These are phyloP conservation scores for Borostomias antarcticus DNA, from an alignment of 2,797 vertebrate genomes.

Conservation along the genomic window DNA sequence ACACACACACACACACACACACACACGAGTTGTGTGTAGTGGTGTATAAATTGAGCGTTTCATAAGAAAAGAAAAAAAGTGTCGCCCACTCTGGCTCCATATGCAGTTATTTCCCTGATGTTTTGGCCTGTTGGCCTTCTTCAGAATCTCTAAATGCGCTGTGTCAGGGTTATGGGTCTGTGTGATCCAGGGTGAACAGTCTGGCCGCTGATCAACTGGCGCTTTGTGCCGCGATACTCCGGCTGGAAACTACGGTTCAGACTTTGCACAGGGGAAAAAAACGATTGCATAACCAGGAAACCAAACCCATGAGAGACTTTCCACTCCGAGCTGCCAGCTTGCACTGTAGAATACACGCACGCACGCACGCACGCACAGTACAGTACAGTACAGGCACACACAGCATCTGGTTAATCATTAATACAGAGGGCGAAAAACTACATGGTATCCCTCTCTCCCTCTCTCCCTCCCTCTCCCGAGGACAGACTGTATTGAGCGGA, in stretches of 20 bases:
- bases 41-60: constrained; percentile 1
- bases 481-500: constrained; percentile 29
- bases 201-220: constrained; percentile 34
- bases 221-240: constrained; percentile 36
- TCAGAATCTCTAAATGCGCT: neutral
- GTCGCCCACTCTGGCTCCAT: no score
- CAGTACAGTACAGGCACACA: constrained; percentile 11
- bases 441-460: constrained; percentile 1
- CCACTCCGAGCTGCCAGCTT: constrained; percentile 35
- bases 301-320: constrained; percentile 42
- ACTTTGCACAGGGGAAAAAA: constrained; percentile 40
- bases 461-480: neutral
- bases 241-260: constrained; percentile 46
- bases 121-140: no score
- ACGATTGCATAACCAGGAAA: constrained; percentile 46
- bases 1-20: neutral
- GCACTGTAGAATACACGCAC: constrained; percentile 22
- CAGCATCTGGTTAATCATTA: constrained; percentile 23
- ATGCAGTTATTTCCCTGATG: no score
- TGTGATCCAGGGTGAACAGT: constrained; percentile 33
- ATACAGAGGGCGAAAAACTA: constrained; percentile 12
- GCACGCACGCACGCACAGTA: constrained; percentile 14
- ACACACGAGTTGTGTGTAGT: neutral
- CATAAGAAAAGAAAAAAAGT: no score
- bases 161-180: constrained; percentile 17